Percentiles rank a stretch among this genome's conserved stretches.
These are phyloP conservation scores for Drosophila falleni DNA, from an alignment of 2,888 invertebrate genomes.

Conservation along the genomic window DNA sequence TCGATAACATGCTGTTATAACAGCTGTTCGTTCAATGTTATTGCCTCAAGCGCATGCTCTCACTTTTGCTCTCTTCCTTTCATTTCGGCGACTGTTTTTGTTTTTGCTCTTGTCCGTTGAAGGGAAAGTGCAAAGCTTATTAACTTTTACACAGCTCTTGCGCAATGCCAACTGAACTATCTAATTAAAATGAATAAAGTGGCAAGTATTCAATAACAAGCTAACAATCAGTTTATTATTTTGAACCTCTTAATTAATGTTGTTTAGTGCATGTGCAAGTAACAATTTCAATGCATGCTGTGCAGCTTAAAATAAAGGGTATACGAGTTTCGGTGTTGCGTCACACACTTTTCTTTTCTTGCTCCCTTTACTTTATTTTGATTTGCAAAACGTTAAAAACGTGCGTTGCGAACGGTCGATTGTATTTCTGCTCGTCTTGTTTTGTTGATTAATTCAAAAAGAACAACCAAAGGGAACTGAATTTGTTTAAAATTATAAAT, in stretches of 20 bases:
- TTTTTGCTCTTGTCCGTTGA: slow-evolving; percentile 13
- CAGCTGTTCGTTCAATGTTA: slow-evolving; percentile 30
- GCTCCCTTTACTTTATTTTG: slow-evolving; percentile 31
- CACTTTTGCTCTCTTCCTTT: slow-evolving; percentile 1
- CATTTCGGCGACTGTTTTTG: slow-evolving; percentile 22
- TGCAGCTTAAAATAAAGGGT: slow-evolving; percentile 14
- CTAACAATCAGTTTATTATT: slow-evolving; percentile 2
- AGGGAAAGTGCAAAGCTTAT: slow-evolving; percentile 17
- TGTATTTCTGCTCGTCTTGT: slow-evolving; percentile 23
- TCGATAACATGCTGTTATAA: slow-evolving; percentile 15
- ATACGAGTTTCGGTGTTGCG: slow-evolving; percentile 19
- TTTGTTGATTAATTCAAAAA: slow-evolving; percentile 26
- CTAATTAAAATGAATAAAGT: not conserved
- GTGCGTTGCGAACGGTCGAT: slow-evolving; percentile 39
- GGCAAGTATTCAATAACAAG: not conserved
- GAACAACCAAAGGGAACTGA: slow-evolving; percentile 4
- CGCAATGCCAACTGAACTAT: slow-evolving; percentile 9
- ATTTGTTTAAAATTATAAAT: not conserved
- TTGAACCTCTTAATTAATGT: not conserved
- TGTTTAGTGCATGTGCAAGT: not conserved
- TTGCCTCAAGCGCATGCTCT: slow-evolving; percentile 47
- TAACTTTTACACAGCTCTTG: slow-evolving; percentile 20
- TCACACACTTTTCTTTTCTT: slow-evolving; percentile 25
- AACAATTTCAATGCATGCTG: not conserved
- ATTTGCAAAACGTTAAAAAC: slow-evolving; percentile 41